Evolutionary conservation across 2,797 vertebrate genomes (phyloP).

Genomic region (Falco biarmicus): DNA sequence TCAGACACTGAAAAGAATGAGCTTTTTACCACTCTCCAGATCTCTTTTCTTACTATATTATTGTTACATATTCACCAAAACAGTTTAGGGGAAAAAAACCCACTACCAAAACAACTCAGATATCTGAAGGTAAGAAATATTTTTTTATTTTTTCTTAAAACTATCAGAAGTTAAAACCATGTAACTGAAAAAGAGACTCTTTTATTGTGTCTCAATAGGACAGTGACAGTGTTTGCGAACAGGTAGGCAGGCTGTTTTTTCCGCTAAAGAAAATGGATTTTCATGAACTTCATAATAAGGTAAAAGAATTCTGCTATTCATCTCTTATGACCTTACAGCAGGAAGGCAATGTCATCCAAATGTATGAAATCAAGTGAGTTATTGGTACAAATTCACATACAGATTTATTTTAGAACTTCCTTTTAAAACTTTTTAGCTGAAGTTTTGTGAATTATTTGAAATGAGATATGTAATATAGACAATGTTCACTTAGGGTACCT

Average conservation of each 20-base stretch:
- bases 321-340: neutral
- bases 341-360: neutral
- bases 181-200: neutral
- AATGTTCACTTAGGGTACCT: neutral
- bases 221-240: neutral
- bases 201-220: neutral
- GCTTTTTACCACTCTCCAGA: neutral
- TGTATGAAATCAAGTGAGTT: neutral
- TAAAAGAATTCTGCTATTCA: neutral
- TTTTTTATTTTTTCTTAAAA: neutral
- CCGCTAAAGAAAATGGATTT: neutral
- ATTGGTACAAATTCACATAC: neutral
- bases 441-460: neutral
- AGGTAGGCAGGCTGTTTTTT: neutral
- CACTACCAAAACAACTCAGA: neutral
- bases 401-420: neutral
- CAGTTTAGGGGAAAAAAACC: neutral
- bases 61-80: neutral
- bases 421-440: neutral
- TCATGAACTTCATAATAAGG: neutral
- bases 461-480: neutral
- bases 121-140: neutral
- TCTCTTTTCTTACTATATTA: neutral
- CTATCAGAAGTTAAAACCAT: neutral
- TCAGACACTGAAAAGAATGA: neutral